Evolutionary conservation across 1,140 invertebrate genomes (phyloP).

Genomic region (Lysiphlebus fabarum): DNA sequence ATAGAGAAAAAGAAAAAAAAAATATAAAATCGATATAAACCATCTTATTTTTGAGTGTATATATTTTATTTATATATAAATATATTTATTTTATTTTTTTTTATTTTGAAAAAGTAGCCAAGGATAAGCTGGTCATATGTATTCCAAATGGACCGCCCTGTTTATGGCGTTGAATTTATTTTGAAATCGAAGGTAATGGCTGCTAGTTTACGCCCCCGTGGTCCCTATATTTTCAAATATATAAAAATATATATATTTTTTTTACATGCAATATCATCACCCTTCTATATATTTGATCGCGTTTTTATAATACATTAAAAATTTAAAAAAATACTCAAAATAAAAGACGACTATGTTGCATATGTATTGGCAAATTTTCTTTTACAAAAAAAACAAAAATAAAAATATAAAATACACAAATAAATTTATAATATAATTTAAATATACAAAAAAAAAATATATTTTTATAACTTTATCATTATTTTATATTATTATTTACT

Average conservation of each 20-base stretch:
- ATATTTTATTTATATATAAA: background rate
- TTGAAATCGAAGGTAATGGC: constrained; percentile 54
- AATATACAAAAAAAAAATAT: background rate
- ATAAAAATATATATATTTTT: background rate
- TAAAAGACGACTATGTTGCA: constrained; percentile 30
- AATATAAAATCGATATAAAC: constrained; percentile 2
- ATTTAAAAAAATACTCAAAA: constrained; percentile 47
- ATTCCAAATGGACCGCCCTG: constrained; percentile 50
- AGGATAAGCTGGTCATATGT: constrained; percentile 47
- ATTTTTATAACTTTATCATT: background rate
- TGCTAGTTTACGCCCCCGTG: constrained; percentile 42
- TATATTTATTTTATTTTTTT: constrained; percentile 1
- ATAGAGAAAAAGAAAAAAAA: background rate
- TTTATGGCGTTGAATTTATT: constrained; percentile 55
- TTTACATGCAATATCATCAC: background rate
- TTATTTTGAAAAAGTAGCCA: constrained; percentile 19
- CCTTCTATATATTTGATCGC: background rate
- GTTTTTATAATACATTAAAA: constrained; percentile 42
- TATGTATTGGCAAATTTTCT: constrained; percentile 39
- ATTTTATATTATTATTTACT: too few species aligned
- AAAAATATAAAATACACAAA: background rate
- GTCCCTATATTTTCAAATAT: constrained; percentile 19
- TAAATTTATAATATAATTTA: background rate
- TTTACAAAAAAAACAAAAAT: too few species aligned
- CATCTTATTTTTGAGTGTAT: background rate